phyloP scores from a whole-genome alignment of 2,888 invertebrate genomes.

The Scelioninae gen. 2 region DNA sequence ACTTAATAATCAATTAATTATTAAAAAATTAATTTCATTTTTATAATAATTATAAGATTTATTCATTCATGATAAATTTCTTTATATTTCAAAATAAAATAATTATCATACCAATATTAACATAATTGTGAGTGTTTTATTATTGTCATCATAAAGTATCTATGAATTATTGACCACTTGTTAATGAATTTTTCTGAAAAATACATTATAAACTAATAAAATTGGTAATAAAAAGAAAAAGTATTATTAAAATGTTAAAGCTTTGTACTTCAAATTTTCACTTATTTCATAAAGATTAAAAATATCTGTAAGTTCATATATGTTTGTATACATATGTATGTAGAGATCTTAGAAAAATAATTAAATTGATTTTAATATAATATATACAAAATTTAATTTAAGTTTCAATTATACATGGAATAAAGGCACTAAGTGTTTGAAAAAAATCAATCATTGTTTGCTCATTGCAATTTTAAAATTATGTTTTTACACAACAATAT shows the following conservation, averaged over 20 bases:
- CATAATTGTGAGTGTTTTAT: neutral
- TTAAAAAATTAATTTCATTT: no score
- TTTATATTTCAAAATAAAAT: no score
- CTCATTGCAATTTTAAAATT: neutral
- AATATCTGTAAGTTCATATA: neutral
- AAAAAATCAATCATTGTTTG: neutral
- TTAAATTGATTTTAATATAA: conserved; percentile 3
- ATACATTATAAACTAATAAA: no score
- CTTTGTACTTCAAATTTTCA: conserved; percentile 10
- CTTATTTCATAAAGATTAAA: conserved; percentile 1
- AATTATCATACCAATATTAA: neutral
- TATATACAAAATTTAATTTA: neutral
- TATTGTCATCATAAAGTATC: neutral
- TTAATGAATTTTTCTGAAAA: no score
- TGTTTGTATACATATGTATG: conserved; percentile 7
- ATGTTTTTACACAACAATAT: neutral
- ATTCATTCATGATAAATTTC: no score
- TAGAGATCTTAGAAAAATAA: conserved; percentile 20
- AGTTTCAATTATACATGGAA: neutral
- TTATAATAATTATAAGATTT: no score
- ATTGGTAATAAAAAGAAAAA: no score
- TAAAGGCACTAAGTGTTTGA: conserved; percentile 3
- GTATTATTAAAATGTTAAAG: neutral
- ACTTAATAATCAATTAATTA: no score
- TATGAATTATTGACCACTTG: no score